These are phyloP conservation scores for Carabus problematicus DNA, from an alignment of 2,888 invertebrate genomes.

Conservation along the genomic window DNA sequence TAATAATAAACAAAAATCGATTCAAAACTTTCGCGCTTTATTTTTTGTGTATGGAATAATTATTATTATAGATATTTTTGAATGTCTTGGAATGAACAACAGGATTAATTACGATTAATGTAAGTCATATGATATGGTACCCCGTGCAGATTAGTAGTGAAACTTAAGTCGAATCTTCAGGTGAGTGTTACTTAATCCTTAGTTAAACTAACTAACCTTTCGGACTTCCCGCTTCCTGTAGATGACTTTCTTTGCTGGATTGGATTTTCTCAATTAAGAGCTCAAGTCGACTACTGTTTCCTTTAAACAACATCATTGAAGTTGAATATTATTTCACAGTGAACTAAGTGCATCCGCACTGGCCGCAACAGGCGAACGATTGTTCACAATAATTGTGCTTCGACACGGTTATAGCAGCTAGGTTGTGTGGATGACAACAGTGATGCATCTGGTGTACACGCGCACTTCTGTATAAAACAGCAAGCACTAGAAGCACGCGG, in stretches of 20 bases:
- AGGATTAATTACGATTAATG: too few species aligned
- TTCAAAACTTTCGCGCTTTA: too few species aligned
- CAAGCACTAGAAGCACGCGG: slow-evolving; percentile 21
- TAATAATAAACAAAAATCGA: too few species aligned
- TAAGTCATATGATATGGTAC: too few species aligned
- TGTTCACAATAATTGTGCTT: too few species aligned
- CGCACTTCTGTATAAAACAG: not conserved
- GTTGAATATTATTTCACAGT: not conserved
- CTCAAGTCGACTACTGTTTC: slow-evolving; percentile 84
- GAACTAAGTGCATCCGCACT: not conserved
- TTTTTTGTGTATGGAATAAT: too few species aligned
- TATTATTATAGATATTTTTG: too few species aligned
- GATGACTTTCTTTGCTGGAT: slow-evolving; percentile 75
- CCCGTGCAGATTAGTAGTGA: too few species aligned
- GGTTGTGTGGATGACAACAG: slow-evolving; percentile 1
- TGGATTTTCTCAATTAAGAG: slow-evolving; percentile 87
- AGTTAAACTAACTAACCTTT: slow-evolving; percentile 15
- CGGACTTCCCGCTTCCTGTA: not conserved
- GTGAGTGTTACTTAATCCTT: too few species aligned
- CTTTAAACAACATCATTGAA: slow-evolving; percentile 78
- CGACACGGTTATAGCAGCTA: too few species aligned
- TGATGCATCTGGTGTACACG: slow-evolving; percentile 10
- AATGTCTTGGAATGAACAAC: too few species aligned
- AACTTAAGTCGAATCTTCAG: too few species aligned
- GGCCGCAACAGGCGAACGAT: not conserved